A percentile compares a stretch with the other conserved stretches of the same genome.
These are phyloP conservation scores for Coracopsis vasa DNA, from an alignment of 2,113 vertebrate species.

Conservation along the genomic window DNA sequence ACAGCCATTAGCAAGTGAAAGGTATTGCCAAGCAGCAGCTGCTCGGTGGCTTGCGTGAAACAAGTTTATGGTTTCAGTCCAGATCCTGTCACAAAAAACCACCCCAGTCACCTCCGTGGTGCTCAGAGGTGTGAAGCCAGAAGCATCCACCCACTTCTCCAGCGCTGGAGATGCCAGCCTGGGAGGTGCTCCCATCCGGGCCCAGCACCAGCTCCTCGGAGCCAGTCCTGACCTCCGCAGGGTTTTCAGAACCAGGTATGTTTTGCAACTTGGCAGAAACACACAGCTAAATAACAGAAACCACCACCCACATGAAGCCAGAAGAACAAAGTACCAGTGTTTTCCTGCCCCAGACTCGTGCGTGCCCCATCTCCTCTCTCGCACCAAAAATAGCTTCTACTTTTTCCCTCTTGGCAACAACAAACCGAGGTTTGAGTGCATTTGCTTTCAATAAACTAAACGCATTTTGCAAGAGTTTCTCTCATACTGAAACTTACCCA, in stretches of 20 bases:
- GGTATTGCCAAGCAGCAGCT: slow-evolving; percentile 55
- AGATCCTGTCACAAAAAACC: background rate
- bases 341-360: slow-evolving; percentile 55
- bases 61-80: slow-evolving; percentile 28
- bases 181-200: background rate
- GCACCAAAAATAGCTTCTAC: slow-evolving; percentile 57
- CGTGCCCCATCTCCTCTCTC: slow-evolving; percentile 46
- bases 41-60: background rate
- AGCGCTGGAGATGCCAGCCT: background rate
- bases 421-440: background rate
- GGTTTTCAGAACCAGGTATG: slow-evolving; percentile 49
- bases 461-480: background rate
- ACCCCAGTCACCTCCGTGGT: slow-evolving; percentile 20
- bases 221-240: background rate
- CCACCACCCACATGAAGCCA: slow-evolving; percentile 61
- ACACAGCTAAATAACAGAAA: slow-evolving; percentile 42
- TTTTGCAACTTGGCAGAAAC: slow-evolving; percentile 58
- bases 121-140: slow-evolving; percentile 7
- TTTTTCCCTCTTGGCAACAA: slow-evolving; percentile 61
- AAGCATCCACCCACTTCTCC: background rate
- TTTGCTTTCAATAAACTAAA: slow-evolving; percentile 53
- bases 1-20: slow-evolving; percentile 39
- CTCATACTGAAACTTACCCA: slow-evolving; percentile 11
- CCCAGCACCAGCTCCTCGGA: background rate
- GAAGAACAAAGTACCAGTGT: slow-evolving; percentile 62